A percentile compares a stretch with the other conserved stretches of the same genome.
Evolutionary conservation across 2,113 vertebrate genomes (phyloP).

Genomic region (Phyllopteryx taeniolatus): DNA sequence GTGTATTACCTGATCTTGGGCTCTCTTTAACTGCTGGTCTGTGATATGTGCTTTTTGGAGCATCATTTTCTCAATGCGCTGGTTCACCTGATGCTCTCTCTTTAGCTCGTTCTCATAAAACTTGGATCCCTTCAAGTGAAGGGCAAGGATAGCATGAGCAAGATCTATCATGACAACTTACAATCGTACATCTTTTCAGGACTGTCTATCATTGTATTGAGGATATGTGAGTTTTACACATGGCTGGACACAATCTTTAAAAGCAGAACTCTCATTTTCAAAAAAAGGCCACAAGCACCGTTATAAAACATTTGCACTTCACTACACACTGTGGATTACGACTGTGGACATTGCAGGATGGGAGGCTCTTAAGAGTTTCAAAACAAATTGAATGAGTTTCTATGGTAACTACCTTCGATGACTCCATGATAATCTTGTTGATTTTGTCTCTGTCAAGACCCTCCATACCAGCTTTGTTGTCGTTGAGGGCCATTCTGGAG

Average conservation of each 20-base stretch:
- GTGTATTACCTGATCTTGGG: slow-evolving; percentile 80
- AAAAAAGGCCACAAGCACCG: background rate
- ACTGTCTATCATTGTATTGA: slow-evolving; percentile 6
- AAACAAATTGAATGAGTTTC: background rate
- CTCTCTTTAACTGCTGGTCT: slow-evolving; percentile 81
- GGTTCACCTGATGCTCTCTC: slow-evolving; percentile 92
- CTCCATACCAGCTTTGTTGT: slow-evolving; percentile 98
- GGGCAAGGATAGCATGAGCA: slow-evolving; percentile 15
- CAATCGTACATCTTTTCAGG: slow-evolving; percentile 7
- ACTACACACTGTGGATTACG: background rate
- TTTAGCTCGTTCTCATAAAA: slow-evolving; percentile 95
- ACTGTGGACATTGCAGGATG: background rate
- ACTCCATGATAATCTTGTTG: slow-evolving; percentile 95
- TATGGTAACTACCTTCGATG: slow-evolving; percentile 81
- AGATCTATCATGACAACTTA: slow-evolving; percentile 12
- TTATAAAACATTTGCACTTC: slow-evolving; percentile 8
- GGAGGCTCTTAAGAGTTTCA: background rate
- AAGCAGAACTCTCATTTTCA: slow-evolving; percentile 3
- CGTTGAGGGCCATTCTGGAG: slow-evolving; percentile 92
- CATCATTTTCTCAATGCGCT: slow-evolving; percentile 92
- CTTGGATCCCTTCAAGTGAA: slow-evolving; percentile 82
- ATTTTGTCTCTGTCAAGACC: slow-evolving; percentile 96
- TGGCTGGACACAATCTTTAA: slow-evolving; percentile 20
- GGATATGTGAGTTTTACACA: slow-evolving; percentile 20
- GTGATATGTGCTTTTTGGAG: slow-evolving; percentile 81